Evolutionary conservation across 2,888 invertebrate genomes (phyloP).

Genomic region (Girardia tigrina): DNA sequence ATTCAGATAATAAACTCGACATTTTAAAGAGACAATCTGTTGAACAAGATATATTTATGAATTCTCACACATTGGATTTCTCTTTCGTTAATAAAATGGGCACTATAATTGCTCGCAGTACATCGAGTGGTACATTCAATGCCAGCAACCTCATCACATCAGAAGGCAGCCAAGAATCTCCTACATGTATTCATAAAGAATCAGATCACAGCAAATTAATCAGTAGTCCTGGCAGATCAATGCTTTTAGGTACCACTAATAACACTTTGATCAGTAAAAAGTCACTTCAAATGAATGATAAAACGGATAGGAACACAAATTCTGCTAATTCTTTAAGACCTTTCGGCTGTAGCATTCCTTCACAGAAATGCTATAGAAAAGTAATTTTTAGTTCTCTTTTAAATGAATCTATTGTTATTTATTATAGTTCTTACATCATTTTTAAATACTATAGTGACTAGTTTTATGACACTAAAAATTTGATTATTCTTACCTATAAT

Average conservation of each 20-base stretch:
- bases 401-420: no score
- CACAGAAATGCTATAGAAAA: slow-evolving; percentile 9
- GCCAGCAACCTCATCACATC: neutral
- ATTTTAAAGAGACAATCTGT: neutral
- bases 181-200: neutral
- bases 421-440: no score
- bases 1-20: neutral
- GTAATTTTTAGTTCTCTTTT: no score
- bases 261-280: neutral
- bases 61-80: neutral
- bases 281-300: neutral
- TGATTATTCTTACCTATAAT: no score
- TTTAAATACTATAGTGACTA: no score
- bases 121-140: neutral
- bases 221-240: neutral
- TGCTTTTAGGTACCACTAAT: neutral
- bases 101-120: neutral
- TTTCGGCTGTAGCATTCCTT: neutral
- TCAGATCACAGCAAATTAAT: neutral
- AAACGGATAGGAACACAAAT: neutral
- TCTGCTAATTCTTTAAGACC: neutral
- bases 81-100: neutral
- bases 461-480: no score
- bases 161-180: neutral
- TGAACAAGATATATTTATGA: neutral